phyloP scores from a whole-genome alignment of 2,797 vertebrate genomes.

The Microcaecilia unicolor region DNA sequence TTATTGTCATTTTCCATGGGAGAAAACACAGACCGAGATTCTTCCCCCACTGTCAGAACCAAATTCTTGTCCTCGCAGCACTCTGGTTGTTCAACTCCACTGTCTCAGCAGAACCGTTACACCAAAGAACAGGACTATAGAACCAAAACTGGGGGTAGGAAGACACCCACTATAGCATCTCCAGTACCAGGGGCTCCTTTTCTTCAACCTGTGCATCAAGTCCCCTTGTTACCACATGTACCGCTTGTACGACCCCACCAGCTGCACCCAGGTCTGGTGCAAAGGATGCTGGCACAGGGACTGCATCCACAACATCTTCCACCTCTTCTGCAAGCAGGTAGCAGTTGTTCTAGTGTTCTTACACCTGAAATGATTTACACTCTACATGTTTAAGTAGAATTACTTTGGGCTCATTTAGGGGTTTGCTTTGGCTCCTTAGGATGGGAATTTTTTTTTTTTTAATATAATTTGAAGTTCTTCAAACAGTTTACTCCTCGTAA shows the following conservation, averaged over 20 bases:
- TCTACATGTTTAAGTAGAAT: too few relatives aligned
- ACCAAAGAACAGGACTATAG: slow-evolving; percentile 83
- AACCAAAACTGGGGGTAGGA: slow-evolving; percentile 71
- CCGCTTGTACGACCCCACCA: slow-evolving; percentile 85
- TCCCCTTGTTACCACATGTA: slow-evolving; percentile 83
- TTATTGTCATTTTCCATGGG: slow-evolving; percentile 39
- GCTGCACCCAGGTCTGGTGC: slow-evolving; percentile 84
- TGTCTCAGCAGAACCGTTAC: slow-evolving; percentile 63
- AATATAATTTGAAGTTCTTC: too few relatives aligned
- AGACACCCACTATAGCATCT: slow-evolving; percentile 69
- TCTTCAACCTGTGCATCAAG: slow-evolving; percentile 81
- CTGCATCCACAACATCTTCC: slow-evolving; percentile 85
- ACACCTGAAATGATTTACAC: too few relatives aligned
- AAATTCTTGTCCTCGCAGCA: slow-evolving; percentile 52
- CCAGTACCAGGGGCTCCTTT: slow-evolving; percentile 73
- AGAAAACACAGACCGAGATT: slow-evolving; percentile 47
- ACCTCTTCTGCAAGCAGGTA: slow-evolving; percentile 84
- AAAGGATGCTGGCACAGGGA: slow-evolving; percentile 88
- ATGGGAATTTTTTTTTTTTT: too few relatives aligned
- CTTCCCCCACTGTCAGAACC: slow-evolving; percentile 49
- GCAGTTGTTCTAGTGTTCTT: too few relatives aligned
- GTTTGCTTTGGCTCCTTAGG: too few relatives aligned
- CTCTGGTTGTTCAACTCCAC: slow-evolving; percentile 62
- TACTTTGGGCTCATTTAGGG: too few relatives aligned
- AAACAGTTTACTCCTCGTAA: too few relatives aligned